Evolutionary conservation across 2,797 vertebrate genomes (phyloP).

Genomic region (Corythornis leucogaster): DNA sequence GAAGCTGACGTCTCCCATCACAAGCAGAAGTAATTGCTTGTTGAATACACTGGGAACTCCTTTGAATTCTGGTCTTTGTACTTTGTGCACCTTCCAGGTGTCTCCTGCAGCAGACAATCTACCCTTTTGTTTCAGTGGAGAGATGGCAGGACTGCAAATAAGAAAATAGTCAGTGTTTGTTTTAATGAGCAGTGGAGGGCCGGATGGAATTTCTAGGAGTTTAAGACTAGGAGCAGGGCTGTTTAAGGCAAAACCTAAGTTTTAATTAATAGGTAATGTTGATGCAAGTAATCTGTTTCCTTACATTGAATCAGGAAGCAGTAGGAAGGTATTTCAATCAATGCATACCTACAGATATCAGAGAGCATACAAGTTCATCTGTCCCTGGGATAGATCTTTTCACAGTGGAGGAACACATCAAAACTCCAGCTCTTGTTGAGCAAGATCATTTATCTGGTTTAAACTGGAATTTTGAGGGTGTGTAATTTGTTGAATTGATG

Average conservation of each 20-base stretch:
- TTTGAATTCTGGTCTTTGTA: slow-evolving; percentile 86
- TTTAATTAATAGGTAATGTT: slow-evolving; percentile 30
- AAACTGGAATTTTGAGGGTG: background rate
- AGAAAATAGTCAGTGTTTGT: slow-evolving; percentile 84
- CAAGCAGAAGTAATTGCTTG: slow-evolving; percentile 91
- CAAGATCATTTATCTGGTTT: no score
- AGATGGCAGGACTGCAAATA: slow-evolving; percentile 81
- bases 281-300: slow-evolving; percentile 54
- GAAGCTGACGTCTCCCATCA: slow-evolving; percentile 94
- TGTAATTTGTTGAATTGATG: background rate
- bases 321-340: slow-evolving; percentile 23
- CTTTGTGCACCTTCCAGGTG: slow-evolving; percentile 91
- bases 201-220: slow-evolving; percentile 77
- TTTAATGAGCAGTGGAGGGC: slow-evolving; percentile 80
- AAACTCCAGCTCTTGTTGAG: no score
- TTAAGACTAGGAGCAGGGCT: slow-evolving; percentile 37
- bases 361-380: no score
- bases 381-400: no score
- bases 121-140: slow-evolving; percentile 85
- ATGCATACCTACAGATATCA: background rate
- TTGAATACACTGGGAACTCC: slow-evolving; percentile 83
- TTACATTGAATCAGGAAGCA: slow-evolving; percentile 48
- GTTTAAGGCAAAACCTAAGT: slow-evolving; percentile 51
- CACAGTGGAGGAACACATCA: no score
- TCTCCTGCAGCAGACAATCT: slow-evolving; percentile 86